phyloP scores from a whole-genome alignment of 2,888 invertebrate genomes.

The Scaptomyza polygonia region DNA sequence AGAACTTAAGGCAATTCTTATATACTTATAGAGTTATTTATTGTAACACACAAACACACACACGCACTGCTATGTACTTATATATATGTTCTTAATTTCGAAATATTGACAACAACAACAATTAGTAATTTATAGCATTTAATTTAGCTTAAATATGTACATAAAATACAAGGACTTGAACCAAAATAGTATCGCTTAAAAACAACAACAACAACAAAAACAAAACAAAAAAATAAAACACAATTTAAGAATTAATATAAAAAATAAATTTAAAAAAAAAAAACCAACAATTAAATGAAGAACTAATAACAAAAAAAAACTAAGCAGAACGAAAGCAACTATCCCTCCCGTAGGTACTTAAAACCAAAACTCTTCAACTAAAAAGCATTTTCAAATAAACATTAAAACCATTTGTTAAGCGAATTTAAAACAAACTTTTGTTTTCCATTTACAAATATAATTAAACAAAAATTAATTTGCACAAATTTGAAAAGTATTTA shows the following conservation, averaged over 20 bases:
- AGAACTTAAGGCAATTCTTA: constrained; percentile 62
- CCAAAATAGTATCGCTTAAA: constrained; percentile 78
- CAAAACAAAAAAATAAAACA: constrained; percentile 28
- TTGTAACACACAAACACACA: constrained; percentile 57
- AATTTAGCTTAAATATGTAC: constrained; percentile 79
- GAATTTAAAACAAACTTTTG: not conserved
- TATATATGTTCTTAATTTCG: constrained; percentile 39
- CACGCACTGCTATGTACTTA: constrained; percentile 66
- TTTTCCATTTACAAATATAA: not conserved
- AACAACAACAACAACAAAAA: constrained; percentile 23
- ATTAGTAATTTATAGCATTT: constrained; percentile 74
- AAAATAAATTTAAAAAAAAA: constrained; percentile 13
- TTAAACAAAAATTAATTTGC: too few relatives aligned
- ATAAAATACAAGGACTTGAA: constrained; percentile 79
- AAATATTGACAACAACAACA: constrained; percentile 34
- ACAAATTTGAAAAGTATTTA: too few relatives aligned
- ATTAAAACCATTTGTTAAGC: constrained; percentile 40
- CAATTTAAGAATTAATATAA: constrained; percentile 42
- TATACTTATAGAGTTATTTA: constrained; percentile 71
- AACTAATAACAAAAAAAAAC: not conserved
- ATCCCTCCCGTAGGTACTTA: constrained; percentile 49
- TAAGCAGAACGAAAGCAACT: constrained; percentile 1
- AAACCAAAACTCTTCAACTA: constrained; percentile 57
- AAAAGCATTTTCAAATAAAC: constrained; percentile 53
- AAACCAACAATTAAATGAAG: constrained; percentile 11